Conservation (phyloP, 2,113 vertebrate species). For the Synodontis membranacea region DNA sequence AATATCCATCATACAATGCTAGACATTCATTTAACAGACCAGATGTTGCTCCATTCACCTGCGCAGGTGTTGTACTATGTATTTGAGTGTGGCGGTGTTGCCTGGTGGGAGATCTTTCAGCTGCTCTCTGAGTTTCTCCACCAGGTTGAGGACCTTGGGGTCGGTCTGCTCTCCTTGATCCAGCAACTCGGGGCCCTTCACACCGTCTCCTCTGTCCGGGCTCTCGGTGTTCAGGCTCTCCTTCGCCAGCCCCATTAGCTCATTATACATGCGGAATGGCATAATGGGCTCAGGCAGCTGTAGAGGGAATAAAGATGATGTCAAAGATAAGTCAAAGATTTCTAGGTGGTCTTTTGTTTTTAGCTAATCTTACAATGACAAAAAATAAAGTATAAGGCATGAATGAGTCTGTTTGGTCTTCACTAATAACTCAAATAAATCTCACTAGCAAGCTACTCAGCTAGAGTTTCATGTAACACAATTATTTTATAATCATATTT, state of each 20-base stretch:
- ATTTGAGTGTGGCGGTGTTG: constrained; percentile 82
- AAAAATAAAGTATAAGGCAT: neutral
- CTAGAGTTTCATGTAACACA: neutral
- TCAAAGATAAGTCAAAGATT: neutral
- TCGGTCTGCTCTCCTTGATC: constrained; percentile 75
- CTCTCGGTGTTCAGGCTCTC: constrained; percentile 79
- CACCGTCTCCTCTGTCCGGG: constrained; percentile 55
- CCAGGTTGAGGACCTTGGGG: constrained; percentile 71
- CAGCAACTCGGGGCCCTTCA: constrained; percentile 68
- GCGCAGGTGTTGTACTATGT: constrained; percentile 82
- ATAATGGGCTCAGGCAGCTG: constrained; percentile 93
- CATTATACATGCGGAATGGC: constrained; percentile 87
- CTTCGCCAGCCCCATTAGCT: constrained; percentile 91
- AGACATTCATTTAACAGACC: neutral
- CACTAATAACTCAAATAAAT: neutral
- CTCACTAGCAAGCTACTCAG: neutral
- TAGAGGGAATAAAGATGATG: neutral
- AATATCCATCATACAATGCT: neutral
- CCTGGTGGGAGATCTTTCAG: constrained; percentile 77
- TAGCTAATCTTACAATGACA: neutral
- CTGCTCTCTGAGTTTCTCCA: constrained; percentile 78
- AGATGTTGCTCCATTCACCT: constrained; percentile 68
- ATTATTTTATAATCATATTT: neutral
- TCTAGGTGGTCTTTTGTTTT: neutral
- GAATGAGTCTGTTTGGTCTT: neutral